Evolutionary conservation across 1,140 invertebrate species (phyloP), one percentile per base, ranked within the genome.

Genomic region (Eciton burchellii): DNA sequence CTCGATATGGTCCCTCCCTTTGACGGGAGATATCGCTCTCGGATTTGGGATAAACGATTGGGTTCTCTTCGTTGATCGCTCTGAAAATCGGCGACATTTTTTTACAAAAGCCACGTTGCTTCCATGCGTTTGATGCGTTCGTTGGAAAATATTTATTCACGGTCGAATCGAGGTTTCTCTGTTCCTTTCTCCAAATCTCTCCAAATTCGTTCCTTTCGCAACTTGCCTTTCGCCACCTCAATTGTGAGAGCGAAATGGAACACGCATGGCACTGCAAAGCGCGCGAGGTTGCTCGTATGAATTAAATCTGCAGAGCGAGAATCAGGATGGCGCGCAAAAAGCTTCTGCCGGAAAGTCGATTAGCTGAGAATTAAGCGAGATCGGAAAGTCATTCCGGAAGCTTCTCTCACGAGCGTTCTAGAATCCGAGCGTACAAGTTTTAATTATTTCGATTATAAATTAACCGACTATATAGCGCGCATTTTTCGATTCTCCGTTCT

Each of bases 91-190:
- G 6, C 41, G 57, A 66, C 68, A 41, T 45, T 79, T 68, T 79
- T 79, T 79, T 26, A 16, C 3, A 70, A 68, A 26, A 79, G n/a
- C n/a, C n/a, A 79, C 43, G 21, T 79, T 68, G 56, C 70, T 79
- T 79, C 19, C 63, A 35, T 29, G 63, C n/a, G n/a, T n/a, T 21
- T 76, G 59, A 29, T 16, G 35, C 24, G 11, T 24, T 12, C 21
- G 14, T n/a, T 19, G 24, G 21, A 79, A 70, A 70, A 45, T 56
- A 79, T 79, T 79, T 68, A 70, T 56, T 6, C 12, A 70, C 35
- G 24, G 26, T 56, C 43, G 45, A 79, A 79, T 57, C 16, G 19
- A 43, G 29, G 26, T 56, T 66, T 54, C 16, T 9, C 66, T 21
- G 1, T 56, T 54, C 4, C 24, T 26, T 1, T 43, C 8, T 24